Evolutionary conservation across 2,113 vertebrate genomes (phyloP).

Genomic region (Solea senegalensis): DNA sequence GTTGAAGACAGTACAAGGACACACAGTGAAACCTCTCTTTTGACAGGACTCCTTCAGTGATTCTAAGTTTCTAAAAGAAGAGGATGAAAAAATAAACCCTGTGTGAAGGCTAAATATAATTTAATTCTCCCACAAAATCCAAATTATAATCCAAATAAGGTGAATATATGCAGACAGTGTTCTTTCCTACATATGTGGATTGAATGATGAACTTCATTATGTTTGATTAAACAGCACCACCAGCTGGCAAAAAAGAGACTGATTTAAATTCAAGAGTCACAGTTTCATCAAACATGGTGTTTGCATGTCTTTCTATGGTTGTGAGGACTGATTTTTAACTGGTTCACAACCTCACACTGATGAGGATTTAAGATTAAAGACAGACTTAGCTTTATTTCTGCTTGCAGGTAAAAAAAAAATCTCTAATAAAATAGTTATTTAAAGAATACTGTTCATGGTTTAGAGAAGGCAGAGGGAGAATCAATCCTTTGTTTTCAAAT

Average conservation of each 20-base stretch:
- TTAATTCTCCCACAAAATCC: constrained; percentile 8
- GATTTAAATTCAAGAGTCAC: constrained; percentile 29
- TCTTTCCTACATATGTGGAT: constrained; percentile 15
- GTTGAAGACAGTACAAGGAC: constrained; percentile 30
- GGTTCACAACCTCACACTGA: no score
- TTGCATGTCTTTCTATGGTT: background rate
- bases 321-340: background rate
- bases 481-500: no score
- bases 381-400: no score
- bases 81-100: constrained; percentile 5
- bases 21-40: constrained; percentile 2
- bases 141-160: background rate
- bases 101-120: background rate
- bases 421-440: no score
- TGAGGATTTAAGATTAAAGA: no score
- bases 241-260: constrained; percentile 47
- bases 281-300: background rate
- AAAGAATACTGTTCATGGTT: no score
- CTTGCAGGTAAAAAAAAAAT: no score
- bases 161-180: constrained; percentile 21
- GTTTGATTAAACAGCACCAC: constrained; percentile 61
- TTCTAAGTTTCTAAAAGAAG: background rate
- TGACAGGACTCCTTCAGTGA: constrained; percentile 2
- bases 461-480: no score
- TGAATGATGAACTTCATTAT: constrained; percentile 28